These are phyloP conservation scores for Helicolenus hilgendorfi DNA, from an alignment of 2,797 vertebrate species.

Conservation along the genomic window DNA sequence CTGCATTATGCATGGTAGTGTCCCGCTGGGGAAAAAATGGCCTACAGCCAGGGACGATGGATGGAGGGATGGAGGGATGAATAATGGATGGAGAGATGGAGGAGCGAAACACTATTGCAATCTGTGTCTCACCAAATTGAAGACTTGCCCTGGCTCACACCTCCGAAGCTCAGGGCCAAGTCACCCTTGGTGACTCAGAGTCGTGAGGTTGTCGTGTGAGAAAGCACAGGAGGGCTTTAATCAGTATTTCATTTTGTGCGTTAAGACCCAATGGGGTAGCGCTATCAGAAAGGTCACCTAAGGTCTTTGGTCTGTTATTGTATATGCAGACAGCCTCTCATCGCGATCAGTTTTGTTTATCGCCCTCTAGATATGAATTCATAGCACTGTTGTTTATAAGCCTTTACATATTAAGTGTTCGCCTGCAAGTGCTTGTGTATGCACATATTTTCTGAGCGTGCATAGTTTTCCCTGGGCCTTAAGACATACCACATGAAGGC, in stretches of 20 bases:
- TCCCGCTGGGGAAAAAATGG: constrained; percentile 84
- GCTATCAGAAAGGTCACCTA: constrained; percentile 45
- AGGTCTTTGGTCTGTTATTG: constrained; percentile 44
- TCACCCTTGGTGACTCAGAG: constrained; percentile 63
- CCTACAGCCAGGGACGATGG: constrained; percentile 83
- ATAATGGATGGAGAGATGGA: constrained; percentile 88
- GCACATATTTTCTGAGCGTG: background rate
- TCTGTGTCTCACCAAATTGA: constrained; percentile 84
- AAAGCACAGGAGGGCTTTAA: constrained; percentile 61
- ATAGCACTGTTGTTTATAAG: background rate
- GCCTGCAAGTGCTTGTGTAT: background rate
- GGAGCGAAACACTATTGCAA: constrained; percentile 80
- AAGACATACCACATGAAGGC: background rate
- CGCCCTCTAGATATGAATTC: constrained; percentile 9
- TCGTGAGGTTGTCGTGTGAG: constrained; percentile 52
- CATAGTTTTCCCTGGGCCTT: background rate
- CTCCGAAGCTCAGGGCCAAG: constrained; percentile 74
- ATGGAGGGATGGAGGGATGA: constrained; percentile 78
- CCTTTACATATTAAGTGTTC: background rate
- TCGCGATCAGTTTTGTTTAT: constrained; percentile 11
- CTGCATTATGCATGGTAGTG: constrained; percentile 87
- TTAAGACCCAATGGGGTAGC: constrained; percentile 27
- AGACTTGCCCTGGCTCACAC: constrained; percentile 79
- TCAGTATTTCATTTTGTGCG: constrained; percentile 60
- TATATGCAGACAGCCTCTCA: constrained; percentile 16